Percentiles rank a stretch among this genome's conserved stretches.
These are phyloP conservation scores for Eristalis pertinax DNA, from an alignment of 2,888 invertebrate genomes.

Conservation along the genomic window DNA sequence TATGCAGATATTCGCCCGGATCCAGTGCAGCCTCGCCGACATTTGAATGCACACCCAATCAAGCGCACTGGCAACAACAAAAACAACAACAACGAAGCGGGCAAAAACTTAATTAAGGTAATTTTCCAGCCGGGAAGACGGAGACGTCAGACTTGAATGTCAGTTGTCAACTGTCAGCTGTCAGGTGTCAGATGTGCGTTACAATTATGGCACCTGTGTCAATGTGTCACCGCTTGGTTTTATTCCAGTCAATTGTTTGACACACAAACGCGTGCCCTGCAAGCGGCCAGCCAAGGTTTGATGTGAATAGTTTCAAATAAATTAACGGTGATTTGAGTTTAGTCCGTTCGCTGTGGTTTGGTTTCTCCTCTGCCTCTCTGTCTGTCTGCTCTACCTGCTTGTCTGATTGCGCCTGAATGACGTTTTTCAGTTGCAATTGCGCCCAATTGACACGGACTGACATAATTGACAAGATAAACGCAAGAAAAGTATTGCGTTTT, in stretches of 20 bases:
- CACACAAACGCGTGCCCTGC: constrained; percentile 16
- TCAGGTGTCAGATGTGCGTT: constrained; percentile 58
- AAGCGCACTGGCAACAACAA: neutral
- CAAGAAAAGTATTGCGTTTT: constrained; percentile 29
- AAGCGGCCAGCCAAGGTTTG: neutral
- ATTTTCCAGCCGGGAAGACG: constrained; percentile 38
- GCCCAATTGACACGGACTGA: constrained; percentile 54
- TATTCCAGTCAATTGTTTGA: constrained; percentile 33
- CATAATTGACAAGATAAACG: constrained; percentile 69
- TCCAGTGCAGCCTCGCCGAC: constrained; percentile 29
- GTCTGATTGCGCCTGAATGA: constrained; percentile 46
- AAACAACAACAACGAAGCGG: neutral
- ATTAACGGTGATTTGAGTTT: constrained; percentile 44
- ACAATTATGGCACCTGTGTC: constrained; percentile 72
- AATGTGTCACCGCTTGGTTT: constrained; percentile 50
- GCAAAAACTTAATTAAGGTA: constrained; percentile 59
- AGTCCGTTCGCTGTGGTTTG: neutral
- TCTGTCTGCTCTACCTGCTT: neutral
- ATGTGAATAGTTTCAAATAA: constrained; percentile 45
- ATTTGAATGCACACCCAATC: constrained; percentile 54
- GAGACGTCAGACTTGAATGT: constrained; percentile 38
- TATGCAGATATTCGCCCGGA: constrained; percentile 56
- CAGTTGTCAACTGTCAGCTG: constrained; percentile 64
- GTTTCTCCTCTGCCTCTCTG: neutral
- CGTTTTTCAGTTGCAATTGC: constrained; percentile 57